Evolutionary conservation across 2,888 invertebrate genomes (phyloP).

Genomic region (Habrosyne pyritoides): DNA sequence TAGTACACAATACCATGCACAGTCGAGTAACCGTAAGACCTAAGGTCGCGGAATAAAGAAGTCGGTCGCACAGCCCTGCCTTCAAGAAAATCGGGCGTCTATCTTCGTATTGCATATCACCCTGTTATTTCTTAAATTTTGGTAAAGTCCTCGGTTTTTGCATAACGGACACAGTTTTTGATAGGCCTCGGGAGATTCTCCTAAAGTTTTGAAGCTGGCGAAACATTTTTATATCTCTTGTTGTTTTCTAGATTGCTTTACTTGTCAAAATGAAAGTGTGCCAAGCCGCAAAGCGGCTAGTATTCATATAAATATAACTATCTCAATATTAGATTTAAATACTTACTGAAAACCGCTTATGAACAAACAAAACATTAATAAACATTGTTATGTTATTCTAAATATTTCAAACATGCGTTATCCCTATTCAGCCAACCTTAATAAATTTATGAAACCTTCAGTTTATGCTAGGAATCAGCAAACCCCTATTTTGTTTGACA

Average conservation of each 20-base stretch:
- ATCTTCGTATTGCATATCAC: conserved; percentile 47
- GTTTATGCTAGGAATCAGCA: too few relatives aligned
- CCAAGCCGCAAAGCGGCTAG: too few relatives aligned
- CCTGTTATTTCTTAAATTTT: conserved; percentile 40
- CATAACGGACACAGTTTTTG: background rate
- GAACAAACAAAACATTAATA: too few relatives aligned
- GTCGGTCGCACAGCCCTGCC: conserved; percentile 38
- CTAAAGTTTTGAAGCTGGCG: background rate
- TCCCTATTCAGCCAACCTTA: too few relatives aligned
- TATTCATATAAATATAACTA: too few relatives aligned
- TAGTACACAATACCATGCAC: conserved; percentile 15
- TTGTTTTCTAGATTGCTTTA: conserved; percentile 18
- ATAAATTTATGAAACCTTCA: too few relatives aligned
- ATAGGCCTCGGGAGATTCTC: background rate
- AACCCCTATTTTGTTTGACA: too few relatives aligned
- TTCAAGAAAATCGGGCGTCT: conserved; percentile 46
- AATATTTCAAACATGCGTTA: too few relatives aligned
- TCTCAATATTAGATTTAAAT: too few relatives aligned
- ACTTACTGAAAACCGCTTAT: too few relatives aligned
- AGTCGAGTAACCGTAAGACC: conserved; percentile 25
- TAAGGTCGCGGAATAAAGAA: conserved; percentile 39
- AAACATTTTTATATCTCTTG: conserved; percentile 11
- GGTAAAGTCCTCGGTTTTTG: background rate
- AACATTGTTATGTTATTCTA: too few relatives aligned
- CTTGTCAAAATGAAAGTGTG: background rate